Conservation (phyloP, 2,113 vertebrate species). For the Mohoua ochrocephala region DNA sequence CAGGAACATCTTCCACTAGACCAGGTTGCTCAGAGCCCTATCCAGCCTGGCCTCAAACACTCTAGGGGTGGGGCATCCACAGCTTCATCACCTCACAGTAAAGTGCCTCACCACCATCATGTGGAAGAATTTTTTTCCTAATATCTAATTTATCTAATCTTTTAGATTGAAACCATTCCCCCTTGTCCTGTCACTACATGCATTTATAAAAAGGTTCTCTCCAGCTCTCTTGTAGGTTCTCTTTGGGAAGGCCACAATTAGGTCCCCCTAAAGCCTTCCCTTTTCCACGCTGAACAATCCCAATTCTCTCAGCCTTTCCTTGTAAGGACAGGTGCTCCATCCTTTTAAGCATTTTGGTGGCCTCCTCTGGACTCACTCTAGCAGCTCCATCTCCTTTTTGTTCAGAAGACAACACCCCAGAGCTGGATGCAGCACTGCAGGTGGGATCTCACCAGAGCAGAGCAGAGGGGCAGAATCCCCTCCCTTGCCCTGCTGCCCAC, state of each 20-base stretch:
- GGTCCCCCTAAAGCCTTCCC: background rate
- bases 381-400: background rate
- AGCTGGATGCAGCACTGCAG: background rate
- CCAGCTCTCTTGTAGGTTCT: no score
- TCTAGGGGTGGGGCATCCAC: background rate
- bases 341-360: background rate
- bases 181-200: background rate
- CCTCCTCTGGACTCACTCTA: background rate
- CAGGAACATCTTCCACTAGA: background rate
- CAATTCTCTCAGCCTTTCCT: background rate
- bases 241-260: background rate
- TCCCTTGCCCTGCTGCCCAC: rapidly evolving
- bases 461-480: background rate
- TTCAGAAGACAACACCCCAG: background rate
- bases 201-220: background rate
- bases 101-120: background rate
- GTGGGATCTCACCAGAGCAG: background rate
- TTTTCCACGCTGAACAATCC: background rate
- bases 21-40: background rate
- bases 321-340: background rate
- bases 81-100: background rate
- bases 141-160: background rate
- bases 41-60: background rate
- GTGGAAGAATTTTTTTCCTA: background rate
- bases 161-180: background rate